Base-by-base conservation (phyloP, 2,888 invertebrate genomes). In the Ctena decussata region DNA sequence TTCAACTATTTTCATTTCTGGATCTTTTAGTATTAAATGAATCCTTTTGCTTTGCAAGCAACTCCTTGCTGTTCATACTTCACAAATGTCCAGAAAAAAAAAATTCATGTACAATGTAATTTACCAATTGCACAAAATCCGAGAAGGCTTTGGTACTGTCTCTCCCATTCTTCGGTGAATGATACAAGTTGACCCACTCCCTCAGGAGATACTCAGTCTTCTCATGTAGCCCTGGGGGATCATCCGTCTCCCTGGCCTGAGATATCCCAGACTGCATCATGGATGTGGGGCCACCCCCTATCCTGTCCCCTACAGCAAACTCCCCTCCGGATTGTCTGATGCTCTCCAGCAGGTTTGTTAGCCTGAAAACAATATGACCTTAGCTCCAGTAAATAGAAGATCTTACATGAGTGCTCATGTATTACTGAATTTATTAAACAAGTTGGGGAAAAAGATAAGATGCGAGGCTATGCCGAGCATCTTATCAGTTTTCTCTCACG, bases 111-210 rank as follows among this genome's bases (percentile, higher is more conserved):
- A n/a, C n/a, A n/a, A n/a, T n/a, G n/a, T n/a, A n/a, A 86, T 91
- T 84, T 82, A 96, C 96, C 96, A 97, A 98, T 94, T 98, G 98
- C 3, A 99, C 98, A 96, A 99, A 99, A 90, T 98, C 96, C 87
- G 98, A 97, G 96, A 99, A 99, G 57, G 99, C 98, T 96, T 99
- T 99, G 77, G 94, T 94, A 84, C 95, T 95, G 90, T 96, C 96
- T 21, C 95, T 84, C 5, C 95, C 95, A 0, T 97, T 97, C 0
- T 98, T 93, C 0, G 95, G 95, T 12, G 95, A 94, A 89, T 98
- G 97, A 93, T 98, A 98, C 94, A 99, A 97, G 85, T 97, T 97
- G 24, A 99, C 98, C 99, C 99, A 99, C 94, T 99, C 99, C 32
- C 99, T 97, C 46, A 99, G 97, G 18, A 99, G 96, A 92, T 97